phyloP scores from a whole-genome alignment of 2,113 vertebrate genomes.

The Chinchilla lanigera region DNA sequence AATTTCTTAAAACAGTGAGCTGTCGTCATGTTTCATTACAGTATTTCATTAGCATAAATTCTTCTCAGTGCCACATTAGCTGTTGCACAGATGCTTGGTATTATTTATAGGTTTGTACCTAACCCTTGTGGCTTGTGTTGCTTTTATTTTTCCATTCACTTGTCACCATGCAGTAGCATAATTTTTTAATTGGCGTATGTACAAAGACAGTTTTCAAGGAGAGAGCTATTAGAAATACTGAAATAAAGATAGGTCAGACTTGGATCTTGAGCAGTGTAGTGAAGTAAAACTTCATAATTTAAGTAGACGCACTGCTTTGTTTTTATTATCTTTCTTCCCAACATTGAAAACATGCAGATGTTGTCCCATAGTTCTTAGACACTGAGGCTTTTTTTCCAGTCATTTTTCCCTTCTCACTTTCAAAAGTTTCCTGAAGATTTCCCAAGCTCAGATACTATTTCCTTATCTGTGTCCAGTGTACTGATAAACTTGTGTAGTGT shows the following conservation, averaged over 20 bases:
- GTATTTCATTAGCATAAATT: slow-evolving; percentile 69
- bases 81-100: slow-evolving; percentile 71
- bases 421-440: not conserved
- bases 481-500: not conserved
- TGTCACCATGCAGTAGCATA: slow-evolving; percentile 41
- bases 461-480: not conserved
- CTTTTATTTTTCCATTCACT: slow-evolving; percentile 67
- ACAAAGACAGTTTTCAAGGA: slow-evolving; percentile 54
- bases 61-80: slow-evolving; percentile 58
- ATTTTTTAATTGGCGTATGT: slow-evolving; percentile 62
- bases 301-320: not conserved
- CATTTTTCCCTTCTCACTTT: not conserved
- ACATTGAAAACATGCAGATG: not conserved
- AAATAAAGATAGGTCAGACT: slow-evolving; percentile 39
- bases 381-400: no score
- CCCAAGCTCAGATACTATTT: not conserved
- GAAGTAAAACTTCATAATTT: slow-evolving; percentile 6
- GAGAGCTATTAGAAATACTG: slow-evolving; percentile 48
- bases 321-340: not conserved
- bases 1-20: slow-evolving; percentile 71
- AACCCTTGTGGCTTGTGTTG: slow-evolving; percentile 56
- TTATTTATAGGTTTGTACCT: slow-evolving; percentile 74
- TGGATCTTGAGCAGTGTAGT: not conserved
- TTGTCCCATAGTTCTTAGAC: not conserved
- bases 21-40: slow-evolving; percentile 68